Evolutionary conservation across 2,113 vertebrate genomes (phyloP).

Genomic region (Terrapene triunguis): DNA sequence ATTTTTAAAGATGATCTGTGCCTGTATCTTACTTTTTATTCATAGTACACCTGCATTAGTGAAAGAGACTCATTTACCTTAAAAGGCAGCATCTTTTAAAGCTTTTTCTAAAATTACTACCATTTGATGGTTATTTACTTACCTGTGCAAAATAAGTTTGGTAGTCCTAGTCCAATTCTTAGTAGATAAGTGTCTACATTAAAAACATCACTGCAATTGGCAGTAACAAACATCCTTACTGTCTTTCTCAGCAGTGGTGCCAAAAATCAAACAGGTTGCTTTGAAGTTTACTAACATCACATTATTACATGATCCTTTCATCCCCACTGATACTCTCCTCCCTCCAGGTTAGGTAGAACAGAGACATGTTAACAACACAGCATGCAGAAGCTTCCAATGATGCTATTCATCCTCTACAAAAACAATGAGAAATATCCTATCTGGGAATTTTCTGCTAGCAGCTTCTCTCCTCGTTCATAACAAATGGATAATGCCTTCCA

Average conservation of each 20-base stretch:
- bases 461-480: background rate
- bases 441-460: background rate
- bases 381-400: background rate
- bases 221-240: background rate
- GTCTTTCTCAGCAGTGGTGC: background rate
- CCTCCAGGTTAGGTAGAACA: too few relatives aligned
- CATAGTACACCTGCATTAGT: background rate
- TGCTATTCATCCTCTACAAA: too few relatives aligned
- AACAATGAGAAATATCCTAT: background rate
- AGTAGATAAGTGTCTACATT: background rate
- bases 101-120: background rate
- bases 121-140: background rate
- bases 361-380: background rate
- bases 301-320: background rate
- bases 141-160: background rate
- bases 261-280: background rate
- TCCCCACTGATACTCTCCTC: background rate
- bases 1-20: background rate
- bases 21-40: background rate
- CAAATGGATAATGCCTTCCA: background rate
- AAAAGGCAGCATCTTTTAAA: background rate
- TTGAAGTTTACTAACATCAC: rapidly evolving
- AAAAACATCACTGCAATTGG: background rate
- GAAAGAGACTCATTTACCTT: background rate
- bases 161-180: background rate